Conservation (phyloP, 1,140 invertebrate genomes). For the Macrobrachium nipponense region DNA sequence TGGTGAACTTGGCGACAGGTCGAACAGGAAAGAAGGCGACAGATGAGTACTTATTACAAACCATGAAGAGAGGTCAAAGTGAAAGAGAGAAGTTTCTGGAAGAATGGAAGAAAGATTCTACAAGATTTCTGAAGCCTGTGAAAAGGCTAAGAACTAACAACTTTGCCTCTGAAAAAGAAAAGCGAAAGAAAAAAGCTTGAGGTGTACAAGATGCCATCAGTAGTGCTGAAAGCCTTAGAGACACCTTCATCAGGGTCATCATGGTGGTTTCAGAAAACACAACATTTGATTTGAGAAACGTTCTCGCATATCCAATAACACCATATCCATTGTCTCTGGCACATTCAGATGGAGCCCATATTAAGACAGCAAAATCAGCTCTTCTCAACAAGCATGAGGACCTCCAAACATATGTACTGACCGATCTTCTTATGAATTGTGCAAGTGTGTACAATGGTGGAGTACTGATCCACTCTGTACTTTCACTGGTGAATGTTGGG, state of each 20-base stretch:
- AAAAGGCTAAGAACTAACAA: no score
- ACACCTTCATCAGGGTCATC: no score
- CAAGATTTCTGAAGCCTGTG: background rate
- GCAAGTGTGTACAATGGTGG: conserved; percentile 7
- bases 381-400: conserved; percentile 10
- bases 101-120: background rate
- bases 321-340: background rate
- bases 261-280: background rate
- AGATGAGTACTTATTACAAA: background rate
- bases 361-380: conserved; percentile 2
- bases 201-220: no score
- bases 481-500: conserved; percentile 19
- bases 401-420: background rate
- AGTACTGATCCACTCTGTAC: conserved; percentile 6
- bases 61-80: conserved; percentile 10
- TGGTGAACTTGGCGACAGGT: conserved; percentile 11
- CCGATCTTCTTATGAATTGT: background rate
- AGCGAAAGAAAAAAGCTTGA: no score
- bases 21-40: background rate
- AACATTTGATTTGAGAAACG: background rate
- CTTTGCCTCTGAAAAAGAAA: no score
- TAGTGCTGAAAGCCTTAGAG: no score
- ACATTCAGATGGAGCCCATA: background rate
- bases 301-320: background rate
- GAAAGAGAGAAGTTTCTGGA: no score